phyloP scores from a whole-genome alignment of 2,888 invertebrate genomes.

The Lordiphosa andalusiaca region DNA sequence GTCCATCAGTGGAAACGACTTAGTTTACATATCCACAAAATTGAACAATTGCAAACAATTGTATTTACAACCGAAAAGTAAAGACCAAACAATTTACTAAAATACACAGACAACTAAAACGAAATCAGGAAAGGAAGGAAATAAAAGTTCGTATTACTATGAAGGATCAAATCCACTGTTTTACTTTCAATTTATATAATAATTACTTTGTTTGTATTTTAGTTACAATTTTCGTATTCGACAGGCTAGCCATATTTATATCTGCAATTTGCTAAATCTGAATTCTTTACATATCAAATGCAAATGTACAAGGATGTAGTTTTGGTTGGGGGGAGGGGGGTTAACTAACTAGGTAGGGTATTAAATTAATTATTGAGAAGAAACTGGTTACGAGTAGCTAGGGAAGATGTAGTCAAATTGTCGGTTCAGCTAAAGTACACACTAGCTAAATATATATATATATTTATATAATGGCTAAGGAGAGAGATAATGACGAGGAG shows the following conservation, averaged over 20 bases:
- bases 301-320: too few species aligned
- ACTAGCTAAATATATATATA: conserved; percentile 30
- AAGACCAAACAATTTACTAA: conserved; percentile 26
- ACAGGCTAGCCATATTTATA: conserved; percentile 36
- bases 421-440: conserved; percentile 34
- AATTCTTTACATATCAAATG: conserved; percentile 8
- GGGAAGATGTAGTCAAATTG: not conserved
- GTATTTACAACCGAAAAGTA: conserved; percentile 8
- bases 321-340: too few species aligned
- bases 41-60: conserved; percentile 8
- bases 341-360: too few species aligned
- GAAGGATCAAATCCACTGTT: conserved; percentile 81
- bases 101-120: conserved; percentile 52
- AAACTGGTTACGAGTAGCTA: too few species aligned
- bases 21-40: too few species aligned
- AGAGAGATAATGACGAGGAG: conserved; percentile 12
- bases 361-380: too few species aligned
- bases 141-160: conserved; percentile 60
- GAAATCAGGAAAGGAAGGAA: conserved; percentile 12
- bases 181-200: conserved; percentile 77
- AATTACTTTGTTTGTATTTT: conserved; percentile 31
- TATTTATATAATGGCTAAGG: conserved; percentile 23
- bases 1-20: too few species aligned
- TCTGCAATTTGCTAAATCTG: conserved; percentile 43
- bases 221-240: conserved; percentile 27